Conservation (phyloP, 2,797 vertebrate genomes). For the Paratrypauchen microcephalus region DNA sequence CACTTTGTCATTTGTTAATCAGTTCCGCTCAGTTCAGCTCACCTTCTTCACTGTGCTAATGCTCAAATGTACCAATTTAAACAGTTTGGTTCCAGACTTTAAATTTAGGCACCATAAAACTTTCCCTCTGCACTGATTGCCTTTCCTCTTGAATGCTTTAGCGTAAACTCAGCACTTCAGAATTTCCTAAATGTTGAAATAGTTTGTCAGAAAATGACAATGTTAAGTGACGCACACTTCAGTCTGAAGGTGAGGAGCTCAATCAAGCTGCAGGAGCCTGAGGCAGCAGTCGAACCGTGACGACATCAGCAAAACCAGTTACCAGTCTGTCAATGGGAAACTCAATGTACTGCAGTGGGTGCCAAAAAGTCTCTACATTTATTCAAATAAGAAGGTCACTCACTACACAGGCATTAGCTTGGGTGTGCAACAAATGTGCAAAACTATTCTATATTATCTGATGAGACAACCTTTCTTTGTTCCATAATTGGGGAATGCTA, state of each 20-base stretch:
- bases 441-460: not conserved
- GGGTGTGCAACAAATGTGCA: not conserved
- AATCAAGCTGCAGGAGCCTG: constrained; percentile 31
- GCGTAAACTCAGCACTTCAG: constrained; percentile 34
- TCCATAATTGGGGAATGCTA: no score
- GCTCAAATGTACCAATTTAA: constrained; percentile 3
- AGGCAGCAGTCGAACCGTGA: constrained; percentile 20
- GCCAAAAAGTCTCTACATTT: not conserved
- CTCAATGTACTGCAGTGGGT: not conserved
- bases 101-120: not conserved
- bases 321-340: constrained; percentile 1
- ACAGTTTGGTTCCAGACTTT: constrained; percentile 2
- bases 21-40: not conserved
- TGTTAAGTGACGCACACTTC: constrained; percentile 23
- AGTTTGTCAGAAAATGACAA: constrained; percentile 38
- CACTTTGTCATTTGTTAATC: not conserved
- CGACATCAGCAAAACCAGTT: constrained; percentile 27
- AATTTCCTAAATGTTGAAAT: constrained; percentile 27
- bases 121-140: constrained; percentile 23
- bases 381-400: not conserved
- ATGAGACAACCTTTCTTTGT: no score
- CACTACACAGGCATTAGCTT: not conserved
- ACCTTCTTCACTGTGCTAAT: not conserved
- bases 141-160: constrained; percentile 15
- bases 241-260: constrained; percentile 27